These are phyloP conservation scores for Dinomys branickii DNA, from an alignment of 2,113 vertebrate species.

Conservation along the genomic window DNA sequence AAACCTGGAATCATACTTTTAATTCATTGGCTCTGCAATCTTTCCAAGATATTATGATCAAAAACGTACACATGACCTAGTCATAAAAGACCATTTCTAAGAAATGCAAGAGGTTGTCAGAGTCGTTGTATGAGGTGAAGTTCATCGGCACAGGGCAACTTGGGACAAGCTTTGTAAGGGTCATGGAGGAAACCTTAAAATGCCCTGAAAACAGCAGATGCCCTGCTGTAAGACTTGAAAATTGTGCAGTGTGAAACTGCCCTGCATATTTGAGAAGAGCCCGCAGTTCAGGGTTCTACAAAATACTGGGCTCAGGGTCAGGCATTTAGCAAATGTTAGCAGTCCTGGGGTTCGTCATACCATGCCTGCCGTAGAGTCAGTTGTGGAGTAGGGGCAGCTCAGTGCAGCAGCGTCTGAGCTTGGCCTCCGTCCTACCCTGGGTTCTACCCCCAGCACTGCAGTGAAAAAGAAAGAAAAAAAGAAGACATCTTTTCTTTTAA, in stretches of 20 bases:
- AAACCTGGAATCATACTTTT: slow-evolving; percentile 67
- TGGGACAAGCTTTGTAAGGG: background rate
- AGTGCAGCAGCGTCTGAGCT: background rate
- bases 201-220: background rate
- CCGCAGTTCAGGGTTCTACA: background rate
- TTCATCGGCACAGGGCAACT: background rate
- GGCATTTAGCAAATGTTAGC: background rate
- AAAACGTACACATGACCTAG: slow-evolving; percentile 61
- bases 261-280: background rate
- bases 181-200: background rate
- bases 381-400: background rate
- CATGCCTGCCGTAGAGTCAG: background rate
- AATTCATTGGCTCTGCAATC: slow-evolving; percentile 69
- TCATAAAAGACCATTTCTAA: slow-evolving; percentile 52
- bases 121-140: background rate
- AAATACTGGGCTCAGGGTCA: background rate
- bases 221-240: background rate
- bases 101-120: background rate
- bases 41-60: slow-evolving; percentile 42
- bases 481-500: background rate
- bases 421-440: background rate
- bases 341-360: background rate
- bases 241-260: background rate
- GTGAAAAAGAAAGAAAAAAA: background rate
- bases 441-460: too few species aligned